These are phyloP conservation scores for Osmoderma eremita DNA, from an alignment of 2,888 invertebrate genomes.

Conservation along the genomic window DNA sequence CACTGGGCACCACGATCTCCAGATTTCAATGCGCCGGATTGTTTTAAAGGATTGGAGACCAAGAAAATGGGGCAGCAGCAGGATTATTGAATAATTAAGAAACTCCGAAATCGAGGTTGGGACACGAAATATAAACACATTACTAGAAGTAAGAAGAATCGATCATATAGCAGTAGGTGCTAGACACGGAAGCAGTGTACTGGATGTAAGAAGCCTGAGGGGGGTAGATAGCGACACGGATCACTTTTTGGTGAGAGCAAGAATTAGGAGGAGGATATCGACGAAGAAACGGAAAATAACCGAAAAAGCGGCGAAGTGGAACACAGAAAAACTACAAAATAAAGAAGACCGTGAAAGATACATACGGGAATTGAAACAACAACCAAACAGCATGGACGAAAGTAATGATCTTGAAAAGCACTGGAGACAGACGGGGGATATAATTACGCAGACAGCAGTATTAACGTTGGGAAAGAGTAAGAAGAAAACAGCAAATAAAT, in stretches of 20 bases:
- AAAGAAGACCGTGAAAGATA: no score
- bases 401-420: background rate
- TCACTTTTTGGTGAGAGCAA: constrained; percentile 3
- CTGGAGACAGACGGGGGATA: background rate
- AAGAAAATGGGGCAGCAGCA: no score
- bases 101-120: no score
- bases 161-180: constrained; percentile 7
- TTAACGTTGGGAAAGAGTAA: constrained; percentile 2
- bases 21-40: no score
- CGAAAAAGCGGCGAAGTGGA: background rate
- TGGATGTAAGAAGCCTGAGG: constrained; percentile 5
- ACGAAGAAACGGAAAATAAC: background rate
- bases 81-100: no score
- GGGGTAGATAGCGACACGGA: constrained; percentile 6
- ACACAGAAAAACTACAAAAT: background rate
- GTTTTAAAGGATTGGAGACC: no score
- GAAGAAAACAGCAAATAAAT: background rate
- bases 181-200: constrained; percentile 11
- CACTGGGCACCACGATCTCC: no score
- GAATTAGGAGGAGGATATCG: constrained; percentile 5
- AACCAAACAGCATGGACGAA: constrained; percentile 3
- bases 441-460: background rate
- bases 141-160: no score
- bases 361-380: no score
- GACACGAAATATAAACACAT: no score